These are phyloP conservation scores for Delia radicum DNA, from an alignment of 1,140 invertebrate species.

Conservation along the genomic window DNA sequence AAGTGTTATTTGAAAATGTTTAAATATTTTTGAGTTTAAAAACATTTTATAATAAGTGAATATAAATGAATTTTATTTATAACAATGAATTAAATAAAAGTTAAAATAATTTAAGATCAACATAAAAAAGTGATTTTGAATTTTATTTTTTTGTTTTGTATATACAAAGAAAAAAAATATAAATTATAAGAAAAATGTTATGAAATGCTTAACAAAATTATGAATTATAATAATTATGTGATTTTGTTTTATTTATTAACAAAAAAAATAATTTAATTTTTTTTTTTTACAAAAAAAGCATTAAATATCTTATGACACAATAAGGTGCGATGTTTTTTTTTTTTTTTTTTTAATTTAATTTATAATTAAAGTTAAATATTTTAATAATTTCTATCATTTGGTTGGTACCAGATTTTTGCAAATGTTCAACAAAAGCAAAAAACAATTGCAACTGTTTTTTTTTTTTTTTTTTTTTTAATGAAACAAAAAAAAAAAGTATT, in stretches of 20 bases:
- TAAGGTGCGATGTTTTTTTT: background rate
- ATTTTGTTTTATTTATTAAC: constrained; percentile 3
- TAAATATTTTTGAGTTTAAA: too few relatives aligned
- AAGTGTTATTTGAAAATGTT: too few relatives aligned
- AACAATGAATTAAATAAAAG: background rate
- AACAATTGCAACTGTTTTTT: constrained; percentile 18
- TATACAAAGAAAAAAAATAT: too few relatives aligned
- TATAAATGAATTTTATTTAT: background rate
- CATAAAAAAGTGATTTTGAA: background rate
- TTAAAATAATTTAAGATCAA: background rate
- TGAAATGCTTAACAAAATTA: too few relatives aligned
- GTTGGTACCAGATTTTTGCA: constrained; percentile 9
- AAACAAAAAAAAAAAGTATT: background rate
- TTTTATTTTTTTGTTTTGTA: background rate
- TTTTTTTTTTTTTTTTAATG: background rate
- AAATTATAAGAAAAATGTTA: too few relatives aligned
- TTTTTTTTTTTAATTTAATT: background rate
- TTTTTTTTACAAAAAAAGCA: background rate
- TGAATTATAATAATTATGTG: background rate
- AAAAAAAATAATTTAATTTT: background rate
- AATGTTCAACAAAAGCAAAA: constrained; percentile 8
- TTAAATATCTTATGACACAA: too few relatives aligned
- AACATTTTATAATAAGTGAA: too few relatives aligned
- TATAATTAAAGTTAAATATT: background rate
- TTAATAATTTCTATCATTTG: background rate